A percentile compares a stretch with the other conserved stretches of the same genome.
phyloP scores from a whole-genome alignment of 2,113 vertebrate species.

The Urocynchramus pylzowi region DNA sequence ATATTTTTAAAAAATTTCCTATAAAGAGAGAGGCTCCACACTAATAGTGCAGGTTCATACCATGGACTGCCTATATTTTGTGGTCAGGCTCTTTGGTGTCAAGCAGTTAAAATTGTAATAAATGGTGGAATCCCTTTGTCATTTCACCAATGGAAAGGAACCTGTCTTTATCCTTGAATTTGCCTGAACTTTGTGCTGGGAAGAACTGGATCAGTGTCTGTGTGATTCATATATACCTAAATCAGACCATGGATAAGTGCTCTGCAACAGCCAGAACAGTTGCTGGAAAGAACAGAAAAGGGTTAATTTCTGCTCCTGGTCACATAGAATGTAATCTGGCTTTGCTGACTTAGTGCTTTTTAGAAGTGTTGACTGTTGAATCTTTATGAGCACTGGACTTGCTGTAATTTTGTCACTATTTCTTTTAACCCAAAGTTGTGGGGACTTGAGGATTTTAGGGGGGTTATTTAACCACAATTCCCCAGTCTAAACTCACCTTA shows the following conservation, averaged over 20 bases:
- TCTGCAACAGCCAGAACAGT: neutral
- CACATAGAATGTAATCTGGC: neutral
- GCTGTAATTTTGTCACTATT: neutral
- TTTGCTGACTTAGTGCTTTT: neutral
- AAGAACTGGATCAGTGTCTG: neutral
- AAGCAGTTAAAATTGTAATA: neutral
- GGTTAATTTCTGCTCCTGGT: neutral
- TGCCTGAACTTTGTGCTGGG: neutral
- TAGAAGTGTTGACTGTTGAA: neutral
- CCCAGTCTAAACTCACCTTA: neutral
- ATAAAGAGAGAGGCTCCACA: neutral
- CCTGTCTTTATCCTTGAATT: neutral
- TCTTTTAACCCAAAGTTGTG: neutral
- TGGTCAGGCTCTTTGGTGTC: neutral
- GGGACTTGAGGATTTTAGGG: neutral
- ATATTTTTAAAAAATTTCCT: neutral
- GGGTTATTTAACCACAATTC: fast-evolving
- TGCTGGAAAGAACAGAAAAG: neutral
- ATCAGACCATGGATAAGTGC: neutral
- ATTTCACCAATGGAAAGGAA: neutral
- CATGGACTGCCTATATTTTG: neutral
- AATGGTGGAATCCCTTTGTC: neutral
- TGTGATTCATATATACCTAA: neutral
- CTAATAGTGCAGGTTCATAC: neutral
- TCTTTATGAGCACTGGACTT: neutral